Evolutionary conservation across 2,797 vertebrate genomes (phyloP).

Genomic region (Myripristis murdjan): DNA sequence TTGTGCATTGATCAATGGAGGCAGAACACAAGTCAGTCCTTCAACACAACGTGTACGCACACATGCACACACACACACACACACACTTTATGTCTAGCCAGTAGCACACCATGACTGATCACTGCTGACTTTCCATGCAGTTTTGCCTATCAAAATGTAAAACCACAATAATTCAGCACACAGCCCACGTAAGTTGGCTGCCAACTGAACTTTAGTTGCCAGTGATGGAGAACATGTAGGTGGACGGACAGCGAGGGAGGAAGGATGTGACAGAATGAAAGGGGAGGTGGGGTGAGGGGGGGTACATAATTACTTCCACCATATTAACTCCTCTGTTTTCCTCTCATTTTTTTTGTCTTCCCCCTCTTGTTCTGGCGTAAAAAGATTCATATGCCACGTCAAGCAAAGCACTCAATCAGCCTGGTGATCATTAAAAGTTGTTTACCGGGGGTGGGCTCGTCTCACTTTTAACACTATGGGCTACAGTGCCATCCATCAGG

Average conservation of each 20-base stretch:
- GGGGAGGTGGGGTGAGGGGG: constrained; percentile 17
- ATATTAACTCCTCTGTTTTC: constrained; percentile 61
- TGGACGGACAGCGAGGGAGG: constrained; percentile 43
- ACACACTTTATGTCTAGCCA: constrained; percentile 31
- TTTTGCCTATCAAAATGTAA: constrained; percentile 72
- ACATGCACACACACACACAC: constrained; percentile 38
- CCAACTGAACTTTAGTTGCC: constrained; percentile 50
- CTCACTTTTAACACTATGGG: constrained; percentile 64
- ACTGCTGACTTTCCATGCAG: constrained; percentile 62
- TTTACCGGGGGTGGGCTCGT: constrained; percentile 76
- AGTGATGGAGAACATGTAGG: constrained; percentile 55
- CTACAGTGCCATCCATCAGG: constrained; percentile 66
- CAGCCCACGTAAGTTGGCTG: constrained; percentile 29
- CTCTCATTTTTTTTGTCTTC: constrained; percentile 31
- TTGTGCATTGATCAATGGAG: constrained; percentile 48
- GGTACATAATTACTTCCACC: constrained; percentile 73
- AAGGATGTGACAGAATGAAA: constrained; percentile 38
- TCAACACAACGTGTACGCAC: constrained; percentile 27
- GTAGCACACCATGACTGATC: constrained; percentile 68
- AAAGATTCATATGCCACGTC: constrained; percentile 66
- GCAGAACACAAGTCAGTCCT: constrained; percentile 14
- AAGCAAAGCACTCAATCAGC: constrained; percentile 69
- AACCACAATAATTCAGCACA: constrained; percentile 38
- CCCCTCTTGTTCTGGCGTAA: constrained; percentile 60
- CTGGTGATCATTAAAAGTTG: constrained; percentile 80